phyloP scores from a whole-genome alignment of 2,888 invertebrate genomes.

The Augiades crinisus region DNA sequence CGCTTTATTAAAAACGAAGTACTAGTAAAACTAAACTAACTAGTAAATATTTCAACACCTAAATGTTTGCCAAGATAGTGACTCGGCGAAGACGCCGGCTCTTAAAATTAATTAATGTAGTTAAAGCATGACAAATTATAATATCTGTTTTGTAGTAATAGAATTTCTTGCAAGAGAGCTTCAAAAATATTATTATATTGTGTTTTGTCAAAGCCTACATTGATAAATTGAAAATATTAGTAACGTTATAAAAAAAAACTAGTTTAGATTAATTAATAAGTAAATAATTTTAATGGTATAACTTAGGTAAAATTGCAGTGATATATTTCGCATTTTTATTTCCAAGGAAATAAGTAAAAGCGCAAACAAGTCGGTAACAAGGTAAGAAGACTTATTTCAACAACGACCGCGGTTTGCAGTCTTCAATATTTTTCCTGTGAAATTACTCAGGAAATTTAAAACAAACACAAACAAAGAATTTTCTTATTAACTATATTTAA shows the following conservation, averaged over 20 bases:
- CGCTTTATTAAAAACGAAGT: neutral
- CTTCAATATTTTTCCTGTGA: neutral
- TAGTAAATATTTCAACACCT: no score
- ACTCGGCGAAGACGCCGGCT: neutral
- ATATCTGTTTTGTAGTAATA: neutral
- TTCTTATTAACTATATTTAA: no score
- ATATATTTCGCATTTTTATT: no score
- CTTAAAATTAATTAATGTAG: neutral
- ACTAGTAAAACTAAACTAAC: no score
- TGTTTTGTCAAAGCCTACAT: neutral
- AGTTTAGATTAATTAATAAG: no score
- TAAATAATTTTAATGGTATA: no score
- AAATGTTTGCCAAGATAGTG: neutral
- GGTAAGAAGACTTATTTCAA: neutral
- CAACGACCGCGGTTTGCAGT: neutral
- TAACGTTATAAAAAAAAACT: no score
- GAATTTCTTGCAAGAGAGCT: no score
- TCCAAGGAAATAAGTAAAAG: neutral
- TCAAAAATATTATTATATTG: no score
- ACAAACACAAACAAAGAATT: neutral
- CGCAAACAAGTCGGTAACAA: constrained; percentile 3
- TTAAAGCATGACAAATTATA: neutral
- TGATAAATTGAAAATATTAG: no score
- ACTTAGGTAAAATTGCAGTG: no score
- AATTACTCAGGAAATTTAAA: neutral